phyloP scores from a whole-genome alignment of 2,113 vertebrate genomes.

The Sinocyclocheilus anshuiensis region DNA sequence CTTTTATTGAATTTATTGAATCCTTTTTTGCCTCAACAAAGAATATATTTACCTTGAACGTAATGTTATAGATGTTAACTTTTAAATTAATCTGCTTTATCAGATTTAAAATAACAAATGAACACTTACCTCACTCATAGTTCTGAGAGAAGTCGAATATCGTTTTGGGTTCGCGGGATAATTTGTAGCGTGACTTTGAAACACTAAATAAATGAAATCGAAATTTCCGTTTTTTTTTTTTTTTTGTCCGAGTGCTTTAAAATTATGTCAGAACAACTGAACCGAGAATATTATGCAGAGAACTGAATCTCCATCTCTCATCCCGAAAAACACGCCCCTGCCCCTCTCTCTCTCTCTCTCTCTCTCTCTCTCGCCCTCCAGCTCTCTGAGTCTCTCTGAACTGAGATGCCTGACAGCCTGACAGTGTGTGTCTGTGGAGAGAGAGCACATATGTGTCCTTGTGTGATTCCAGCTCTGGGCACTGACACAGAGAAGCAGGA shows the following conservation, averaged over 20 bases:
- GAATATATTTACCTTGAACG: neutral
- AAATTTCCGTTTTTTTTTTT: neutral
- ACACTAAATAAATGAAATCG: neutral
- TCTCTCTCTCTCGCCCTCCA: neutral
- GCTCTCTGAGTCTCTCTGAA: neutral
- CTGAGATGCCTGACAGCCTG: neutral
- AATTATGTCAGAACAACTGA: no score
- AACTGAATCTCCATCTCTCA: no score
- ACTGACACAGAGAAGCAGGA: slow-evolving; percentile 30
- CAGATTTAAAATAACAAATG: neutral
- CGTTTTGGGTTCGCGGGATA: neutral
- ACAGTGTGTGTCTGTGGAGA: slow-evolving; percentile 31
- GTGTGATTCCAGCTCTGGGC: slow-evolving; percentile 60
- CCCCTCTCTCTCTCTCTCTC: no score
- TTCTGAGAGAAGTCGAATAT: neutral
- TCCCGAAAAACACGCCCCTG: no score
- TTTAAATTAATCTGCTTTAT: neutral
- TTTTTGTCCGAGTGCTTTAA: neutral
- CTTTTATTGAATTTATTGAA: neutral
- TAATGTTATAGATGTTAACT: neutral
- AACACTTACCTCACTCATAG: slow-evolving; percentile 55
- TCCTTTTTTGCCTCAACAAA: neutral
- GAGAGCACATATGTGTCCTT: slow-evolving; percentile 58
- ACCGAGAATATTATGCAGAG: no score
- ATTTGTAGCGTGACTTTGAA: neutral